Base-by-base conservation (phyloP, 2,797 vertebrate genomes). In the Salmo trutta region DNA sequence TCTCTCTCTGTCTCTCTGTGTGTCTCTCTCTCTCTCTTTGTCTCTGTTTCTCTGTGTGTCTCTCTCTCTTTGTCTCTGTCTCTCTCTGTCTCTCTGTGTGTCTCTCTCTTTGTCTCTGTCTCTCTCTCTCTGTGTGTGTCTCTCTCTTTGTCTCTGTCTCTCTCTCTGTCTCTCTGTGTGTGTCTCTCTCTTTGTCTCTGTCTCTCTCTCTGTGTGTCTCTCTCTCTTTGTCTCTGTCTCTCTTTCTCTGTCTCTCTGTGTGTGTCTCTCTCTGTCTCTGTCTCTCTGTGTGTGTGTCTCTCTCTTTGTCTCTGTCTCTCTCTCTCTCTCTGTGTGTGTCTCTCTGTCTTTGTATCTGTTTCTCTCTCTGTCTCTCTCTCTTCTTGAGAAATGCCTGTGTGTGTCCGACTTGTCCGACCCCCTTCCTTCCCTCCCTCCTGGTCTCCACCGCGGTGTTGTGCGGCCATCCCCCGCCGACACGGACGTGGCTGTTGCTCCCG, bases 401-500 rank as follows among this genome's bases (percentile, higher is more conserved):
- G 36, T 71, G 56, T 21, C 54, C 52, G 17, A 73, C 77, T 51
- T 76, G 75, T 65, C 74, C 65, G 51, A 66, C 41, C 41, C 29
- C 27, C 56, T 29, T 52, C 71, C 33, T 79, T 80, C n/a, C 36
- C 47, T 56, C 74, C 77, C 81, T 79, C 31, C 73, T 73, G 16
- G 14, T 79, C 62, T 75, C 73, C 62, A 74, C 74, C 47, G 17
- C 33, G 0, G 69, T 76, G 47, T 17, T 72, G 65, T 10, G 10
- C 27, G 62, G 33, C 80, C 5, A 1, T 82, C 33, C 5, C 78
- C 77, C 36, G 66, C 84, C 5, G 79, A 90, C 87, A 84, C 52
- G n/a, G 81, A 88, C 65, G 87, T 85, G 88, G 84, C 86, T 75
- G 47, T 79, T 83, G 64, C 71, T 73, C 73, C 24, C 14, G 82